These are phyloP conservation scores for Eupithecia dodoneata DNA, from an alignment of 2,888 invertebrate genomes.

Conservation along the genomic window DNA sequence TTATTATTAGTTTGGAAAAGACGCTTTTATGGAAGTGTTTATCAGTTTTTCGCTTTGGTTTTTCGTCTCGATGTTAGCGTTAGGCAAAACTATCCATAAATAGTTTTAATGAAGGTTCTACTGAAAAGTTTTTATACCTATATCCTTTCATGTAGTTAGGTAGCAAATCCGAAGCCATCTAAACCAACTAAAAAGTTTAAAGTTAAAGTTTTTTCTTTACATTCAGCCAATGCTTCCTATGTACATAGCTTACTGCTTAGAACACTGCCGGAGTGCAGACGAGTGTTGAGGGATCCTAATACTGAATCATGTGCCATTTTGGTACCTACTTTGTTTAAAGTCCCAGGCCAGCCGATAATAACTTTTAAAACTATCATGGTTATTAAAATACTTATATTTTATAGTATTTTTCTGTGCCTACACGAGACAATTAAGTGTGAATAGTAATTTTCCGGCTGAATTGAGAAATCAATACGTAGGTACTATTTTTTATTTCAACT, in stretches of 20 bases:
- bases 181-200: not conserved
- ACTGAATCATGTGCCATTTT: not conserved
- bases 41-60: not conserved
- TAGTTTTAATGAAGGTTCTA: not conserved
- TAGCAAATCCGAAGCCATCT: not conserved
- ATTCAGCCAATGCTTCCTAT: not conserved
- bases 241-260: too few species aligned
- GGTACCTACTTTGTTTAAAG: not conserved
- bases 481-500: too few species aligned
- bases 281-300: not conserved
- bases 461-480: not conserved
- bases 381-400: too few species aligned
- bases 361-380: too few species aligned
- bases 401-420: too few species aligned
- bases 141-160: not conserved
- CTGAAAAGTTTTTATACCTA: too few species aligned
- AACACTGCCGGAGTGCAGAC: not conserved
- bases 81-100: not conserved
- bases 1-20: conserved; percentile 50
- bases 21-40: conserved; percentile 10
- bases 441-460: not conserved
- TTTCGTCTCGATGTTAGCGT: not conserved
- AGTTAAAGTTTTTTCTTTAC: not conserved
- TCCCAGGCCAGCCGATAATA: not conserved
- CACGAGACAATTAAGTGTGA: too few species aligned